Percentiles rank a stretch among this genome's conserved stretches.
phyloP scores from a whole-genome alignment of 2,888 invertebrate species.

The Steinernema carpocapsae region DNA sequence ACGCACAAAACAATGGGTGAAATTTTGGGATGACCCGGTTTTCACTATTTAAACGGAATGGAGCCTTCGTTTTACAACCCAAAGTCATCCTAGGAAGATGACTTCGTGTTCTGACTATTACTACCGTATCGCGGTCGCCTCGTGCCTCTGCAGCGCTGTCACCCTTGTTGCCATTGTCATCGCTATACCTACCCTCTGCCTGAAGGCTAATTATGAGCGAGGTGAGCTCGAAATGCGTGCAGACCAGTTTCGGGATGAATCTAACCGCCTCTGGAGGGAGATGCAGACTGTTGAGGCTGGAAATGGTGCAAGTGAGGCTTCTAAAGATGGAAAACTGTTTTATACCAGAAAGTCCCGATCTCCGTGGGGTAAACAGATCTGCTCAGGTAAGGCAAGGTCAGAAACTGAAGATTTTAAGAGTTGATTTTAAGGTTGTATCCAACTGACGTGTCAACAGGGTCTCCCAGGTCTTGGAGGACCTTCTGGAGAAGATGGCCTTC shows the following conservation, averaged over 20 bases:
- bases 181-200: slow-evolving; percentile 40
- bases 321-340: slow-evolving; percentile 42
- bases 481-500: slow-evolving; percentile 47
- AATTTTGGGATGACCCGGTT: slow-evolving; percentile 23
- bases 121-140: slow-evolving; percentile 43
- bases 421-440: slow-evolving; percentile 53
- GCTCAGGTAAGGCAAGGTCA: slow-evolving; percentile 37
- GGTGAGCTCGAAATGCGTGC: slow-evolving; percentile 22
- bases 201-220: slow-evolving; percentile 36
- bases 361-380: slow-evolving; percentile 48
- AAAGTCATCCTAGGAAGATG: neutral
- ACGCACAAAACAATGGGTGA: slow-evolving; percentile 22
- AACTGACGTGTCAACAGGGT: slow-evolving; percentile 65
- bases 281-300: slow-evolving; percentile 37
- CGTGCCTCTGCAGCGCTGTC: slow-evolving; percentile 41
- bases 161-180: slow-evolving; percentile 42
- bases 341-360: slow-evolving; percentile 54
- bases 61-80: neutral
- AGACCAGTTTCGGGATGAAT: slow-evolving; percentile 22
- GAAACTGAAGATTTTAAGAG: neutral
- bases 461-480: slow-evolving; percentile 65
- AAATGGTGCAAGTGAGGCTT: neutral
- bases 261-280: slow-evolving; percentile 43
- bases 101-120: slow-evolving; percentile 42
- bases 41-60: slow-evolving; percentile 21